phyloP scores from a whole-genome alignment of 2,888 invertebrate species.

The Nephrotoma guestfalica region DNA sequence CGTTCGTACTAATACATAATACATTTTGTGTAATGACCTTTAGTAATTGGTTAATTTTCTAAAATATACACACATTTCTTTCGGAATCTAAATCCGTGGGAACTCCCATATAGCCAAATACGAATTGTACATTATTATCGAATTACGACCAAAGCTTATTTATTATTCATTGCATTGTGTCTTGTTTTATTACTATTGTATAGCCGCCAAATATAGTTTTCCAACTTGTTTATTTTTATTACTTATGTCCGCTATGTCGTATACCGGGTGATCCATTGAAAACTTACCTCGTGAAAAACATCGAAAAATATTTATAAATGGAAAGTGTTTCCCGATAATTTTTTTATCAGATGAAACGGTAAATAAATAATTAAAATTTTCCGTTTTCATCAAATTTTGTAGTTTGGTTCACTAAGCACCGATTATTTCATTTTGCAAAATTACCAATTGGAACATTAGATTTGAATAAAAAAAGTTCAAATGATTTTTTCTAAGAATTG shows the following conservation, averaged over 20 bases:
- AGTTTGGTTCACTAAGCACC: no score
- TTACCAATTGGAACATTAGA: no score
- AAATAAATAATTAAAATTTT: no score
- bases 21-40: neutral
- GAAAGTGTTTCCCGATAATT: no score
- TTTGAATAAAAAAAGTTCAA: no score
- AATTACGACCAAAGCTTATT: neutral
- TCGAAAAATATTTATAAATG: no score
- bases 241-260: neutral
- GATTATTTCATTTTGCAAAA: no score
- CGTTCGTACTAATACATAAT: neutral
- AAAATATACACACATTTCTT: neutral
- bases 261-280: neutral
- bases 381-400: no score
- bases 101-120: neutral
- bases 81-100: neutral
- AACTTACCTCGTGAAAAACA: no score
- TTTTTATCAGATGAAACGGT: no score
- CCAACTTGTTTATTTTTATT: neutral
- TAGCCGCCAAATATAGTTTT: neutral
- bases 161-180: neutral
- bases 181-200: neutral
- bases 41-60: neutral
- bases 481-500: no score
- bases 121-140: neutral